Evolutionary conservation across 2,113 vertebrate genomes (phyloP).

Genomic region (Perca fluviatilis): DNA sequence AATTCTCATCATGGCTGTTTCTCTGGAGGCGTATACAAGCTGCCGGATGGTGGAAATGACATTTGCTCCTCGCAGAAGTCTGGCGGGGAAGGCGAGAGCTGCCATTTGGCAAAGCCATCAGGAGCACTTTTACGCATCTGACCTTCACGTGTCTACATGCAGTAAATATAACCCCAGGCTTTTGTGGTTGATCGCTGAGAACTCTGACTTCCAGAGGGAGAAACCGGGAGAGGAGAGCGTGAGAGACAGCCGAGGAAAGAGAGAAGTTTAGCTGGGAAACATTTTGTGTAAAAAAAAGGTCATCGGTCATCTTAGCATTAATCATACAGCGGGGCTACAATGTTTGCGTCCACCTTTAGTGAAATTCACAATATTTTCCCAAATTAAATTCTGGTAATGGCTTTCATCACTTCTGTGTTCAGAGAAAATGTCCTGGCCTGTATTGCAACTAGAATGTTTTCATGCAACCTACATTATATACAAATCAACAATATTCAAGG

Average conservation of each 20-base stretch:
- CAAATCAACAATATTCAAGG: not conserved
- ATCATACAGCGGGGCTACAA: conserved; percentile 25
- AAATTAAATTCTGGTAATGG: conserved; percentile 34
- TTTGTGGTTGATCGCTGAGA: conserved; percentile 56
- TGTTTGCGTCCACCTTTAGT: not conserved
- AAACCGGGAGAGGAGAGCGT: conserved; percentile 36
- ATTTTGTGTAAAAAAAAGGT: not conserved
- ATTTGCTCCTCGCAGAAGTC: conserved; percentile 51
- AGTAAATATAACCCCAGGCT: conserved; percentile 82
- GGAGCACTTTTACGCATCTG: conserved; percentile 78
- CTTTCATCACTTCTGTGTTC: not conserved
- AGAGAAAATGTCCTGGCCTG: not conserved
- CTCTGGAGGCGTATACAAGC: conserved; percentile 49
- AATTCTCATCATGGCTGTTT: conserved; percentile 57
- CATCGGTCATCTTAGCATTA: conserved; percentile 18
- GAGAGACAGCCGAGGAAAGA: conserved; percentile 49
- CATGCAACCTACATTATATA: not conserved
- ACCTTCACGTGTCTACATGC: conserved; percentile 85
- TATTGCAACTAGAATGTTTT: conserved; percentile 2
- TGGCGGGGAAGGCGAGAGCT: conserved; percentile 41
- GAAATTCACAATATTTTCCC: conserved; percentile 50
- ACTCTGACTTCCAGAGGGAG: conserved; percentile 50
- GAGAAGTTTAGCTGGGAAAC: conserved; percentile 21
- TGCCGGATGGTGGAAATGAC: conserved; percentile 61
- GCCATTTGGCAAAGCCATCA: conserved; percentile 86